These are phyloP conservation scores for Papio anubis DNA, from an alignment of 2,113 vertebrate species.

Conservation along the genomic window DNA sequence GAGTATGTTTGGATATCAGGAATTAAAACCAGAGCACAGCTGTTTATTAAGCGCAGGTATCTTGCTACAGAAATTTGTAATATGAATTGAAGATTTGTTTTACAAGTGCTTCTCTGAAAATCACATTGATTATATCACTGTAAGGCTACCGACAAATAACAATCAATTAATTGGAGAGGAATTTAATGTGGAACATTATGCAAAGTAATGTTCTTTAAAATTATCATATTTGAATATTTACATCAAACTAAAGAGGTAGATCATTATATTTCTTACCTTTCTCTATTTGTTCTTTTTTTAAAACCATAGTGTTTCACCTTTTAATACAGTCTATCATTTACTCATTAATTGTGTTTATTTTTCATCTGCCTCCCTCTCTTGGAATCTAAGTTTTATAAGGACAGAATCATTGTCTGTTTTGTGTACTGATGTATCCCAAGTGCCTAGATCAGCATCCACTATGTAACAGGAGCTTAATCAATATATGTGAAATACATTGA, in stretches of 20 bases:
- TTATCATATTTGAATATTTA: not conserved
- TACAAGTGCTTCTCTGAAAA: not conserved
- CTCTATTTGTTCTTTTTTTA: not conserved
- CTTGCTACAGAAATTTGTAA: not conserved
- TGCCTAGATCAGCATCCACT: not conserved
- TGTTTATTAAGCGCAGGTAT: not conserved
- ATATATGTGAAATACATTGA: not conserved
- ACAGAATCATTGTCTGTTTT: not conserved
- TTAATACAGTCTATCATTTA: not conserved
- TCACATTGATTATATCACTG: not conserved
- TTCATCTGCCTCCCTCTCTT: not conserved
- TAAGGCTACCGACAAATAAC: not conserved
- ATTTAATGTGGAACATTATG: not conserved
- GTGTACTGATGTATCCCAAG: not conserved
- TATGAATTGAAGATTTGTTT: slow-evolving; percentile 7
- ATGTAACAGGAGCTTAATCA: not conserved
- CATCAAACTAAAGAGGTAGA: not conserved
- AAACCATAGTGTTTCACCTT: not conserved
- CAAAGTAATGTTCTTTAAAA: not conserved
- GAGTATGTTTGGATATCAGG: not conserved
- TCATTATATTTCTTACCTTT: not conserved
- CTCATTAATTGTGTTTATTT: not conserved
- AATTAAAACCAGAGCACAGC: not conserved
- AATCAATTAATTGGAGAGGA: not conserved
- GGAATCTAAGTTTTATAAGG: not conserved